Evolutionary conservation across 2,113 vertebrate species (phyloP).

Genomic region (Clinocottus analis): DNA sequence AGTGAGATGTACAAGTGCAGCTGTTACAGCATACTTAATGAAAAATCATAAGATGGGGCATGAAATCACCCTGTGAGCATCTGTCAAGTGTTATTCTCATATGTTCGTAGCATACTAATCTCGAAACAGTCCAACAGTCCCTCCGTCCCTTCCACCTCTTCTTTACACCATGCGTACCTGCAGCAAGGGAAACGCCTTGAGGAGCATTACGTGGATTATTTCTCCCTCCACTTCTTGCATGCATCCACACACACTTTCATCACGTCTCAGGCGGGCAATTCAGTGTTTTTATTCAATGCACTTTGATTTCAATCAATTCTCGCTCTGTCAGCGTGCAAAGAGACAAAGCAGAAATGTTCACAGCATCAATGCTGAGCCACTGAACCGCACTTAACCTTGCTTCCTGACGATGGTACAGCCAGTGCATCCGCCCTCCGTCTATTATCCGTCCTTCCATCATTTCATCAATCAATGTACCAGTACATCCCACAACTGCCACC

Average conservation of each 20-base stretch:
- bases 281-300: constrained; percentile 25
- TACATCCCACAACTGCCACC: constrained; percentile 1
- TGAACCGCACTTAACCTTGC: constrained; percentile 34
- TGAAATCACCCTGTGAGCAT: constrained; percentile 69
- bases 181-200: constrained; percentile 2
- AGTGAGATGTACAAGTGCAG: constrained; percentile 76
- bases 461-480: constrained; percentile 16
- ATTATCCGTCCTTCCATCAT: constrained; percentile 38
- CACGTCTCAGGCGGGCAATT: constrained; percentile 22
- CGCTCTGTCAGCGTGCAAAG: background rate
- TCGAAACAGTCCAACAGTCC: constrained; percentile 37
- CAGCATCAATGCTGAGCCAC: constrained; percentile 1
- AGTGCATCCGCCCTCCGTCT: background rate
- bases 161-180: background rate
- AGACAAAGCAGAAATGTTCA: constrained; percentile 39
- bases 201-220: constrained; percentile 41
- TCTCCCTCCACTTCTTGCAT: constrained; percentile 9
- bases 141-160: constrained; percentile 5
- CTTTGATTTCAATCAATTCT: constrained; percentile 31
- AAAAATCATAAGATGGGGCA: constrained; percentile 71
- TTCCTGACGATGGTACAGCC: constrained; percentile 8
- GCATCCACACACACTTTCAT: constrained; percentile 41
- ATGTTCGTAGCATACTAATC: constrained; percentile 67
- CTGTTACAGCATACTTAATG: constrained; percentile 73
- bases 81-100: constrained; percentile 75